A percentile compares a stretch with the other conserved stretches of the same genome.
Conservation (phyloP, 1,140 invertebrate genomes). For the Adelges cooleyi region DNA sequence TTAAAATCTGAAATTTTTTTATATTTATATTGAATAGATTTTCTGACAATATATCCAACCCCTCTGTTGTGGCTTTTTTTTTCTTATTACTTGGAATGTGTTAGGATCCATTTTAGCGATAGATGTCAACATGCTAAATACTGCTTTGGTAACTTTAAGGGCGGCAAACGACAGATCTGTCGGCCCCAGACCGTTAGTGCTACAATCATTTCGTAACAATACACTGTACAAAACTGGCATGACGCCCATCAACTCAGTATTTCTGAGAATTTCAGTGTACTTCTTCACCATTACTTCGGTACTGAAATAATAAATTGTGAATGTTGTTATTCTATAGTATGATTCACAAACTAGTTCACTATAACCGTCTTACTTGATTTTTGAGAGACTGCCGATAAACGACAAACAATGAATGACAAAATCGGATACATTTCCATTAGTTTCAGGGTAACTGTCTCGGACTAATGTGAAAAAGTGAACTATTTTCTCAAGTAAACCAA, state of each 20-base stretch:
- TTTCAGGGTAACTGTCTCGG: slow-evolving; percentile 21
- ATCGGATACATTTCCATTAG: slow-evolving; percentile 13
- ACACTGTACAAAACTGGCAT: slow-evolving; percentile 17
- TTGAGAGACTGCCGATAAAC: slow-evolving; percentile 12
- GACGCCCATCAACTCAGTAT: slow-evolving; percentile 6
- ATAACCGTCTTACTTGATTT: slow-evolving; percentile 3
- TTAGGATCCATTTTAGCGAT: slow-evolving; percentile 20
- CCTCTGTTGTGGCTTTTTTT: too few species aligned
- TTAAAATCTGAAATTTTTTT: too few species aligned
- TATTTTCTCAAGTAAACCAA: slow-evolving; percentile 16
- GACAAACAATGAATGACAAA: slow-evolving; percentile 13
- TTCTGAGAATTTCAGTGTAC: slow-evolving; percentile 9
- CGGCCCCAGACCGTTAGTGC: slow-evolving; percentile 10
- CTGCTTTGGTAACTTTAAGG: slow-evolving; percentile 20
- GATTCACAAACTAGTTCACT: too few species aligned
- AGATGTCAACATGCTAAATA: slow-evolving; percentile 11
- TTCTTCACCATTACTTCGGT: not conserved
- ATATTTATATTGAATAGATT: too few species aligned
- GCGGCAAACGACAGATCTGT: not conserved
- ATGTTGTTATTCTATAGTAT: too few species aligned
- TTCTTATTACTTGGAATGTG: slow-evolving; percentile 20
- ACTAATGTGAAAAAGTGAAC: slow-evolving; percentile 3
- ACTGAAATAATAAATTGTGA: not conserved
- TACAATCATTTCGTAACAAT: slow-evolving; percentile 6
- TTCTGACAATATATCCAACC: too few species aligned